phyloP scores from a whole-genome alignment of 2,797 vertebrate genomes.

The Onychomys arenicola region DNA sequence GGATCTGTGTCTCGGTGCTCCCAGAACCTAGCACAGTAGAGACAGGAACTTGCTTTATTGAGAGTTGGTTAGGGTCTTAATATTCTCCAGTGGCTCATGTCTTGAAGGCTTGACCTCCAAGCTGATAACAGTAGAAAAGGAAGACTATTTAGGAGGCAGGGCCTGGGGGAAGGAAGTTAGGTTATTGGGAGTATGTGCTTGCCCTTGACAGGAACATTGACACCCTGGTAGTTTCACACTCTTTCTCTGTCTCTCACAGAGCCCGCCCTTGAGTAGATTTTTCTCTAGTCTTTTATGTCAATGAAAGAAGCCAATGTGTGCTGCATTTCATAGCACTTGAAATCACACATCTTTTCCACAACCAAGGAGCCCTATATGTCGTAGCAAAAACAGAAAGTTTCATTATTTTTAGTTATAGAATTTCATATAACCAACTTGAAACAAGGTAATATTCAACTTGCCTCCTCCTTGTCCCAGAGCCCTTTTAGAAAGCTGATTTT shows the following conservation, averaged over 20 bases:
- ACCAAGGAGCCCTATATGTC: not conserved
- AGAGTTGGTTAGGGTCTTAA: not conserved
- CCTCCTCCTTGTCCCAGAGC: not conserved
- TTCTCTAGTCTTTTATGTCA: not conserved
- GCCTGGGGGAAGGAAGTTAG: not conserved
- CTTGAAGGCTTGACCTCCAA: not conserved
- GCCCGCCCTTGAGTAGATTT: not conserved
- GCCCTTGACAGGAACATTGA: not conserved
- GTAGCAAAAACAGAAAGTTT: not conserved
- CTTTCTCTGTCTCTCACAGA: not conserved
- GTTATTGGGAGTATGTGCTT: not conserved
- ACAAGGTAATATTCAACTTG: not conserved
- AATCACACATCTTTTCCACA: not conserved
- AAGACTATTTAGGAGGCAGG: not conserved
- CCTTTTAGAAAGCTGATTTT: not conserved
- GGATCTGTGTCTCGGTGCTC: not conserved
- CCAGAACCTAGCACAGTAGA: not conserved
- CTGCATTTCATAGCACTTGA: not conserved
- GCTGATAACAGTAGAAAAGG: not conserved
- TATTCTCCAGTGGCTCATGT: not conserved
- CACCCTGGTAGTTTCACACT: not conserved
- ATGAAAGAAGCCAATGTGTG: not conserved
- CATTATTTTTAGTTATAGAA: not conserved
- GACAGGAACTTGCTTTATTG: not conserved
- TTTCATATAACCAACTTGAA: not conserved